These are phyloP conservation scores for Craterocephalus amniculus DNA, from an alignment of 2,797 vertebrate species.

Conservation along the genomic window DNA sequence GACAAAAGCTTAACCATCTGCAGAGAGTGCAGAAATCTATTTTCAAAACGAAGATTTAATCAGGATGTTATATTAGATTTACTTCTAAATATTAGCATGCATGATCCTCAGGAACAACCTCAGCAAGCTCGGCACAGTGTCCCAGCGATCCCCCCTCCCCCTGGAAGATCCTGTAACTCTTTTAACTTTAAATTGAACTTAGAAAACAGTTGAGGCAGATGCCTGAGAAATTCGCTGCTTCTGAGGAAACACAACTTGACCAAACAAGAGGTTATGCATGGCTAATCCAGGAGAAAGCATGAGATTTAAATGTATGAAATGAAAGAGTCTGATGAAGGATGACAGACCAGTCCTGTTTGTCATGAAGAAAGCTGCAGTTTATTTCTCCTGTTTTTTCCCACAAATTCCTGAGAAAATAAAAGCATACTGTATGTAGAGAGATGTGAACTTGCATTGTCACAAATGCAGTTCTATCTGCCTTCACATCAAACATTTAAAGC, in stretches of 20 bases:
- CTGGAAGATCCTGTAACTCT: neutral
- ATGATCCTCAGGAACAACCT: neutral
- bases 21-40: slow-evolving; percentile 6
- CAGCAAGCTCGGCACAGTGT: neutral
- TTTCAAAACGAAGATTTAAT: slow-evolving; percentile 14
- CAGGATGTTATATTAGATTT: neutral
- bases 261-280: neutral
- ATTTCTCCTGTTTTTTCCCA: neutral
- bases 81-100: neutral
- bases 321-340: neutral
- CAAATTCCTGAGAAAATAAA: slow-evolving; percentile 15
- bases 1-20: slow-evolving; percentile 8
- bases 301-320: neutral
- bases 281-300: neutral
- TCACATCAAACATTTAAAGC: slow-evolving; percentile 18
- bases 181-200: neutral
- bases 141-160: too few species aligned
- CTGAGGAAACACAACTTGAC: neutral
- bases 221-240: neutral
- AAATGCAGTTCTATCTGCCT: slow-evolving; percentile 15
- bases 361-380: slow-evolving; percentile 13
- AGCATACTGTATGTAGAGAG: neutral
- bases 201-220: neutral
- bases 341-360: neutral
- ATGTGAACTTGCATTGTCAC: neutral